These are phyloP conservation scores for Idaea straminata DNA, from an alignment of 2,888 invertebrate species.

Conservation along the genomic window DNA sequence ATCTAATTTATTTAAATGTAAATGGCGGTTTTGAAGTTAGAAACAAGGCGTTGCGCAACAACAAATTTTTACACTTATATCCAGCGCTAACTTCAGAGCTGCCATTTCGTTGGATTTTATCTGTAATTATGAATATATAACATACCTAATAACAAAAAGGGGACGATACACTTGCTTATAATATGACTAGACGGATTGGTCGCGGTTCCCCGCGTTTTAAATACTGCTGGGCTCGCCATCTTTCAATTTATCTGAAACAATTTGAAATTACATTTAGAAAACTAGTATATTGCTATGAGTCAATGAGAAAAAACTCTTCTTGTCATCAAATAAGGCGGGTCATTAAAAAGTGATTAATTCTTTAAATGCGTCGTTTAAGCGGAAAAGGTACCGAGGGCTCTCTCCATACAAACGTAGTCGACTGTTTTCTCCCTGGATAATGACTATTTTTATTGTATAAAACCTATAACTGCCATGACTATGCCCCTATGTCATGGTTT, in stretches of 20 bases:
- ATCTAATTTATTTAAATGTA: not conserved
- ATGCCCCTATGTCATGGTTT: no score
- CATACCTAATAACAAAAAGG: conserved; percentile 64
- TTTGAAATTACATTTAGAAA: conserved; percentile 34
- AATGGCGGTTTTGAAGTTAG: not conserved
- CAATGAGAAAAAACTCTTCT: no score
- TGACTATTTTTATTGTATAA: no score
- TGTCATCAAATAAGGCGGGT: no score
- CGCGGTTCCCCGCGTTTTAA: conserved; percentile 38
- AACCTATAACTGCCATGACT: no score
- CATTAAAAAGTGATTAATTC: no score
- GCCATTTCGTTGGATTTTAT: not conserved
- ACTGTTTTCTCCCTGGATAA: no score
- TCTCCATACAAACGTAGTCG: no score
- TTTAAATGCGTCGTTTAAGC: no score
- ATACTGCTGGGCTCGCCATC: conserved; percentile 59
- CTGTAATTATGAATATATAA: conserved; percentile 14
- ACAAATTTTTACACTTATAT: not conserved
- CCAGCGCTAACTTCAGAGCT: not conserved
- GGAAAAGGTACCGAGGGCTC: no score
- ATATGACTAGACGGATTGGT: conserved; percentile 62
- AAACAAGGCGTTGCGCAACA: not conserved
- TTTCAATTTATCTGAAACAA: conserved; percentile 53
- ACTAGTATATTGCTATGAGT: conserved; percentile 6
- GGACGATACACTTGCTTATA: conserved; percentile 54